phyloP scores from a whole-genome alignment of 2,113 vertebrate genomes.

The Ophthalmolycus amberensis region DNA sequence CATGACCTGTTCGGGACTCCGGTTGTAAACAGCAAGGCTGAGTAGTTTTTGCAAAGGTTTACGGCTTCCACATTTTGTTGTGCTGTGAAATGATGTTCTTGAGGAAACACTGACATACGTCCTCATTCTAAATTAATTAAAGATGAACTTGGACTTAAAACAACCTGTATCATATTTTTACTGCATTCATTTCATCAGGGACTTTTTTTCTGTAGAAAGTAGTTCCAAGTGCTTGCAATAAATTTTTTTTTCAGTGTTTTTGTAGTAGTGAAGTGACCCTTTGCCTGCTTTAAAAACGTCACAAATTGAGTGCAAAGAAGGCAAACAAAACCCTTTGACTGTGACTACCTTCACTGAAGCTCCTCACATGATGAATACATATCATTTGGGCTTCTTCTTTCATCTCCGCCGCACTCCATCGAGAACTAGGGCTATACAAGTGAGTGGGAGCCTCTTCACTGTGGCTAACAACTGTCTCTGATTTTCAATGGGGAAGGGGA shows the following conservation, averaged over 20 bases:
- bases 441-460: conserved; percentile 22
- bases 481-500: conserved; percentile 31
- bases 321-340: neutral
- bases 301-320: neutral
- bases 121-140: neutral
- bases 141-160: neutral
- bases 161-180: neutral
- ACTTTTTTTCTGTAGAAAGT: neutral
- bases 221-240: neutral
- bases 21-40: conserved; percentile 46
- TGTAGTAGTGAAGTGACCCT: neutral
- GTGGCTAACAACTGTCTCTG: conserved; percentile 9
- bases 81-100: conserved; percentile 21
- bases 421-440: neutral
- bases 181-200: neutral
- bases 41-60: conserved; percentile 28
- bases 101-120: conserved; percentile 14
- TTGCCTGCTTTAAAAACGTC: neutral
- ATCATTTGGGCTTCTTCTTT: neutral
- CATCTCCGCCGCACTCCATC: neutral
- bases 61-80: conserved; percentile 26
- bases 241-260: neutral
- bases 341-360: neutral
- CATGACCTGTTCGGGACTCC: conserved; percentile 46
- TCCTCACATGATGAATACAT: conserved; percentile 6